Base-by-base conservation (phyloP, 1,140 invertebrate genomes). In the Drosophila arizonae region DNA sequence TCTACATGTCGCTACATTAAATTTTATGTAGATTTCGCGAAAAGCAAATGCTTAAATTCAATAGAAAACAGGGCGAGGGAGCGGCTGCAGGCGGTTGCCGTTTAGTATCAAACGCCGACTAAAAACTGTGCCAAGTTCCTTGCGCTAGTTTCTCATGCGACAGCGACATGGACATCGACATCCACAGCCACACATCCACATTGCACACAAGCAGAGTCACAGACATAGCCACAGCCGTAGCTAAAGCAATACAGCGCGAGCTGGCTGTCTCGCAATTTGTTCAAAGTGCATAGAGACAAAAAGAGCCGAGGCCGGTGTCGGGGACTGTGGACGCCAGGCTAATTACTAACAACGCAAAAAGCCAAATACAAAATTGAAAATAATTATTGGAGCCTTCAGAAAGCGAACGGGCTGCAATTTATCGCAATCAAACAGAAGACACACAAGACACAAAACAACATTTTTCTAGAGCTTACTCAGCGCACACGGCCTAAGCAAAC, bases 111-210 rank as follows among this genome's bases (percentile, higher is more conserved):
- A 78, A 71, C 73, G 67, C 75, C 62, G 70, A 74, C 65, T 74
- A 71, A 72, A 73, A 84, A 77, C 77, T 88, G 84, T 88, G 84
- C 84, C 85, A 88, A 88, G 84, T 88, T 88, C 84, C 79, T 82
- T 80, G 79, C 81, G 77, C 81, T 78, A 84, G 79, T 76, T 84
- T 76, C 80, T 17, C 43, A 17, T 65, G 57, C 72, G 72, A 85
- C 81, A 86, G 86, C 75, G 73, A 88, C 79, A 76, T 74, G 74
- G 71, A 73, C 71, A 73, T 73, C 10, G 41, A 60, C 57, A 60
- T 3, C 15, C 9, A 60, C 57, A 60, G 6, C 28, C 41, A 46
- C 57, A 17, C 28, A 33, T n/a, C n/a, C n/a, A 11, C 17, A 10
- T 3, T 33, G 30, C 30, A 33, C 50, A 17, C n/a, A 52, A 5